A percentile compares a stretch with the other conserved stretches of the same genome.
phyloP scores from a whole-genome alignment of 2,888 invertebrate species.

The Amiota communis region DNA sequence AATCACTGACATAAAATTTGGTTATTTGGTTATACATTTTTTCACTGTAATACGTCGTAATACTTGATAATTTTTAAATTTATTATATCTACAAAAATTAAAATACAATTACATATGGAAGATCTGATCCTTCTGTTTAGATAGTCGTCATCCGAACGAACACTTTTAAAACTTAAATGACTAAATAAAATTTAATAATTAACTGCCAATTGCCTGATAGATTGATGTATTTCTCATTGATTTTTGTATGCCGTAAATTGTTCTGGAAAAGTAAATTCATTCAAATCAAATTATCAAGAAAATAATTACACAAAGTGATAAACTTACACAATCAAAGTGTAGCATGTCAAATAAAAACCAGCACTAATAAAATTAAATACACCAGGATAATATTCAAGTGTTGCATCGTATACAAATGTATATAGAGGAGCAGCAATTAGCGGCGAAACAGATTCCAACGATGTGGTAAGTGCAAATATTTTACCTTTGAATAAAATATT shows the following conservation, averaged over 20 bases:
- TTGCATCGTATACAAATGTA: conserved; percentile 77
- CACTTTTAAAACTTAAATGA: not conserved
- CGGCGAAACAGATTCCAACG: conserved; percentile 79
- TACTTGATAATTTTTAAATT: no score
- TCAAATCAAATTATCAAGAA: not conserved
- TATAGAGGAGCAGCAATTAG: conserved; percentile 79
- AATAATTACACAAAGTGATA: not conserved
- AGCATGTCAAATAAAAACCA: conserved; percentile 72
- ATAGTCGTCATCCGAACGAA: not conserved
- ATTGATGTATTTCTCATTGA: conserved; percentile 58
- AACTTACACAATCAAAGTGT: conserved; percentile 76
- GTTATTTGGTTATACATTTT: no score
- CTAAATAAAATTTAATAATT: conserved; percentile 34
- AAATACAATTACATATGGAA: not conserved
- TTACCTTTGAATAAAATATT: conserved; percentile 73
- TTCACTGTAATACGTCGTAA: no score
- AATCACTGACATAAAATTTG: no score
- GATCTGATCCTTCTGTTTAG: not conserved
- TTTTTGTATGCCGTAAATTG: conserved; percentile 70
- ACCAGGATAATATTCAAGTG: conserved; percentile 75
- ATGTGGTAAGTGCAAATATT: conserved; percentile 80
- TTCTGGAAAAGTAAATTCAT: conserved; percentile 49
- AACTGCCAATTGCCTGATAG: conserved; percentile 69
- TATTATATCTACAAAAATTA: not conserved
- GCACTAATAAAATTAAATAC: conserved; percentile 77